Percentiles rank a stretch among this genome's conserved stretches.
These are phyloP conservation scores for Caenorhabditis sp. DNA, from an alignment of 2,888 invertebrate genomes.

Conservation along the genomic window DNA sequence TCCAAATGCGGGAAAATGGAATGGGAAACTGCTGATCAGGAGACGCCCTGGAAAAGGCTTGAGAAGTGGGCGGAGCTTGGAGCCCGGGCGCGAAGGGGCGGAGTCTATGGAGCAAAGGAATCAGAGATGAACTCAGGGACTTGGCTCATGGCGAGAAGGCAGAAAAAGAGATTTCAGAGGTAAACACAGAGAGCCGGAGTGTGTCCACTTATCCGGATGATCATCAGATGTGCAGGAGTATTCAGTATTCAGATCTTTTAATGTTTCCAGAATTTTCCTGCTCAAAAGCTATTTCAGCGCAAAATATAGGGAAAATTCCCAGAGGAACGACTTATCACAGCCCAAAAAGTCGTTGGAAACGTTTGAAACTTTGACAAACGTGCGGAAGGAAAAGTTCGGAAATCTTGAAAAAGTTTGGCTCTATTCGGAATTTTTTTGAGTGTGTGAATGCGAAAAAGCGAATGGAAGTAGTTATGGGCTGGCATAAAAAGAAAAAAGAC, in stretches of 20 bases:
- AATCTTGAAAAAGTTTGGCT: background rate
- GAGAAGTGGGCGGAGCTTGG: constrained; percentile 22
- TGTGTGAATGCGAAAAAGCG: background rate
- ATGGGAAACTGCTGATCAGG: constrained; percentile 9
- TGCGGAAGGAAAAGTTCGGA: background rate
- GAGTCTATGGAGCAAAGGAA: background rate
- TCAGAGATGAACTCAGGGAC: constrained; percentile 39
- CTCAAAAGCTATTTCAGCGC: no score
- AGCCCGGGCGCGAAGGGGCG: constrained; percentile 3
- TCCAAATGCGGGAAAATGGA: constrained; percentile 7
- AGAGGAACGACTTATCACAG: background rate
- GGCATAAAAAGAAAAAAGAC: no score
- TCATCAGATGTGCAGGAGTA: no score
- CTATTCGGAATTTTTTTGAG: background rate
- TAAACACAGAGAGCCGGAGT: no score
- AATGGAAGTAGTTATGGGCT: background rate
- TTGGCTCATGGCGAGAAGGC: no score
- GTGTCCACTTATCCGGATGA: no score
- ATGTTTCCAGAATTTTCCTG: no score
- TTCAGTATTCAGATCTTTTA: no score
- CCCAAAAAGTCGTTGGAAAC: background rate
- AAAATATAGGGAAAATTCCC: no score
- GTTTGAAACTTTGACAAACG: background rate
- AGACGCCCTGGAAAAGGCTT: constrained; percentile 7
- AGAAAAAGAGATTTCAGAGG: no score